Conservation (phyloP, 2,797 vertebrate species). For the Anas acuta region DNA sequence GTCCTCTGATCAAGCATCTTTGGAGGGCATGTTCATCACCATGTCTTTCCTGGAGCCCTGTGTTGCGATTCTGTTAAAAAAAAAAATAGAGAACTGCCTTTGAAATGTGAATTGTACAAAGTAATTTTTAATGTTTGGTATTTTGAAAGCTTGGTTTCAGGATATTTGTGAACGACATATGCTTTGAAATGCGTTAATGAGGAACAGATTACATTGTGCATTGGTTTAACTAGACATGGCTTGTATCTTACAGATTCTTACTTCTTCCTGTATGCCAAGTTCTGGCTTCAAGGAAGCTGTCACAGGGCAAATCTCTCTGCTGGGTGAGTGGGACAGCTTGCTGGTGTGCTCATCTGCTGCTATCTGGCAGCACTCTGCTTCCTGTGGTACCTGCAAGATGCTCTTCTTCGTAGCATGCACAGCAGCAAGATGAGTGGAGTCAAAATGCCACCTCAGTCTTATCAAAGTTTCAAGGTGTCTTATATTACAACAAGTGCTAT, state of each 20-base stretch:
- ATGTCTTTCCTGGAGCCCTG: neutral
- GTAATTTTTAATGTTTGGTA: neutral
- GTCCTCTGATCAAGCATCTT: neutral
- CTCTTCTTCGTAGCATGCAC: neutral
- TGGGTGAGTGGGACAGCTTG: neutral
- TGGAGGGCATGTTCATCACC: rapidly evolving
- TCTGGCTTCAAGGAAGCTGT: neutral
- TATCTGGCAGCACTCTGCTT: rapidly evolving
- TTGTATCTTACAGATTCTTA: neutral
- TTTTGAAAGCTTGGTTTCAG: neutral
- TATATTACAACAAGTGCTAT: neutral
- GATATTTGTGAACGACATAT: neutral
- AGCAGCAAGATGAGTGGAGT: neutral
- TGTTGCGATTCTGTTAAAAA: neutral
- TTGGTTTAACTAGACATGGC: neutral
- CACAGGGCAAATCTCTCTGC: rapidly evolving
- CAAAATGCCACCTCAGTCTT: neutral
- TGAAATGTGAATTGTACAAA: neutral
- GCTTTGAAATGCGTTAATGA: neutral
- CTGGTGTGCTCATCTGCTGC: neutral
- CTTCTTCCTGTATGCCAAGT: neutral
- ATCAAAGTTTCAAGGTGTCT: neutral
- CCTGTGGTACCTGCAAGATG: neutral
- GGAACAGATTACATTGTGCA: neutral
- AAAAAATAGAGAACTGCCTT: neutral